Evolutionary conservation across 2,113 vertebrate species (phyloP).

Genomic region (Scomber scombrus): DNA sequence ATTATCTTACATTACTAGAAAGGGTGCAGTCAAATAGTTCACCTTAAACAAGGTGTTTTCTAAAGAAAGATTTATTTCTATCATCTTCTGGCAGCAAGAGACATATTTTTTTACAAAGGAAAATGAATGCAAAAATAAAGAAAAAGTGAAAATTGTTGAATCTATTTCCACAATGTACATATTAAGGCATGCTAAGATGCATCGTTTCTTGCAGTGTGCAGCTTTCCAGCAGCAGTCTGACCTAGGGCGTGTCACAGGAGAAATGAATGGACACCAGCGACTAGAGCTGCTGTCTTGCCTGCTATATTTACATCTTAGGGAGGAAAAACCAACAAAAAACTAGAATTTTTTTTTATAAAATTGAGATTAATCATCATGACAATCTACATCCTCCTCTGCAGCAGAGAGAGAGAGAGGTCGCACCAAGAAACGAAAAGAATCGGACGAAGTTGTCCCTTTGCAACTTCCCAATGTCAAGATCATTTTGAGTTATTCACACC

Average conservation of each 20-base stretch:
- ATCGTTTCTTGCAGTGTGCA: constrained; percentile 20
- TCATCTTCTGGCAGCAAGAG: background rate
- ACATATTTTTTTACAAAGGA: background rate
- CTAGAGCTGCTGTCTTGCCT: constrained; percentile 15
- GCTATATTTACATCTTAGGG: background rate
- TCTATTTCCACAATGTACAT: background rate
- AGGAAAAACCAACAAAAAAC: background rate
- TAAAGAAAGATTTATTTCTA: background rate
- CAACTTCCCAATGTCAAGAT: constrained; percentile 23
- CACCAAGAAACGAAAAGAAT: background rate
- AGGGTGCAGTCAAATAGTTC: constrained; percentile 30
- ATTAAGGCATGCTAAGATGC: background rate
- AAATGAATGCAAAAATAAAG: background rate
- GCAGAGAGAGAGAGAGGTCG: background rate
- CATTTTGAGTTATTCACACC: constrained; percentile 28
- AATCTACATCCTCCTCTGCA: background rate
- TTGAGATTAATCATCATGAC: background rate
- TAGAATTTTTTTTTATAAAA: background rate
- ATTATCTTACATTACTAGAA: constrained; percentile 68
- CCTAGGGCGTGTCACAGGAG: constrained; percentile 59
- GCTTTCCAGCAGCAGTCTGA: constrained; percentile 32
- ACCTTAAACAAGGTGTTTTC: constrained; percentile 27
- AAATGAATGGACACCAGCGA: constrained; percentile 26
- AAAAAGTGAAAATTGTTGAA: background rate
- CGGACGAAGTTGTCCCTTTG: background rate